Base-by-base conservation (phyloP, 2,113 vertebrate species). In the Caranx ignobilis region DNA sequence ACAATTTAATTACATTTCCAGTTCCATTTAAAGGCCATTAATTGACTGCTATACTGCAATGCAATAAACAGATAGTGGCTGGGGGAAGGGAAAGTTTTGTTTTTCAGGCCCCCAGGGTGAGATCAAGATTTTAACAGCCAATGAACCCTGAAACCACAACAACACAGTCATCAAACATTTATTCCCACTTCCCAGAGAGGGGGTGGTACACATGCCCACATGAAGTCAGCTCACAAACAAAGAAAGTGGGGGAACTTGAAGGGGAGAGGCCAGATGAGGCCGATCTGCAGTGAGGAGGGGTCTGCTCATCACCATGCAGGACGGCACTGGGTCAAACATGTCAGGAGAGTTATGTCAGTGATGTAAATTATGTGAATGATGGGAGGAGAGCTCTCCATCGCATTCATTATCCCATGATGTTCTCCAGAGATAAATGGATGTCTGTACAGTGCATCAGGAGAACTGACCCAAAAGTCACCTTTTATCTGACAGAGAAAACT, bases 281-380 rank as follows among this genome's bases (percentile, higher is more conserved):
- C 71, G 80, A 77, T 41, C 39, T 90, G 73, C 50, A 72, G 50
- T 48, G 75, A 82, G 78, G 72, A 83, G 32, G 41, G 80, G 59
- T 75, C 75, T 72, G 65, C 54, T 55, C 34, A 35, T 64, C 60
- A 77, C 57, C 75, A 52, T 63, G 41, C 64, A 37, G 26, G 26
- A 26, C 7, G 64, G 26, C 69, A 81, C 76, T 86, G 74, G 85
- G 88, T 89, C 87, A 92, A 56, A 65, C 59, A 64, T 90, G 85
- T 91, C 87, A 88, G 59, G 54, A 8, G 45, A 56, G 77, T 80
- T 81, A 67, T 64, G 82, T 83, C 81, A 88, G 45, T 39, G 73
- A 77, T 56, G 67, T 60, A 56, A 15, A 79, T 52, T 34, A 45
- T 57, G 59, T 48, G 65, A 55, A 50, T 18, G 21, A 67, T 72